Base-by-base conservation (phyloP, 2,797 vertebrate genomes). In the Syncerus caffer region DNA sequence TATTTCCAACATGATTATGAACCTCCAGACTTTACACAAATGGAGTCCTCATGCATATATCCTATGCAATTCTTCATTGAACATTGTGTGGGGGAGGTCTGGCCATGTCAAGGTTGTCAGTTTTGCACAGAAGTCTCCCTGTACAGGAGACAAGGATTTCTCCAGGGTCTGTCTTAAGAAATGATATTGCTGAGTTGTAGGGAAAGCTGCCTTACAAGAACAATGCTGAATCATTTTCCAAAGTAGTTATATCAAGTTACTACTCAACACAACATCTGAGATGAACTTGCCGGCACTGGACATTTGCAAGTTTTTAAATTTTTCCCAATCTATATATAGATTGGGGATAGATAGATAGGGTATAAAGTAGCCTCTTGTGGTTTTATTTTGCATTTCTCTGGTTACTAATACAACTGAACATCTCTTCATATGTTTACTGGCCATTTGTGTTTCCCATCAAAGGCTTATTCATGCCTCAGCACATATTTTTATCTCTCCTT, bases 311-410 rank as follows among this genome's bases (percentile, higher is more conserved):
- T 11, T 64, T 93, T 85, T n/a, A 1, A 58, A 67, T 51, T 67
- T 64, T 31, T 53, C 74, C 29, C 67, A 23, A 10, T 25, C 14
- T 74, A 71, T 38, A 38, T 23, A 38, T 23, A 71, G 67, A 71
- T 71, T 71, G 67, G 67, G 67, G 3, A 71, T 71, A 67, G 8
- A 62, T 31, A 34, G 64, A 34, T 38, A 6, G n/a, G 55, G 67
- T 55, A 60, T 45, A 80, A 84, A 21, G 42, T 78, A 14, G 4
- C n/a, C 58, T 89, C 58, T 91, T 88, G 71, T 60, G 50, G n/a
- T 71, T 96, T 88, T 38, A 62, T 78, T 93, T 95, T 93, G 38
- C 29, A 47, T 71, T 82, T 93, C 51, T 89, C 64, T 89, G n/a
- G 31, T 47, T 82, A 87, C 34, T 85, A 76, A 92, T 51, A 67